These are phyloP conservation scores for Anthopleura sola DNA, from an alignment of 64 coral and sea anemone species.

Conservation along the genomic window DNA sequence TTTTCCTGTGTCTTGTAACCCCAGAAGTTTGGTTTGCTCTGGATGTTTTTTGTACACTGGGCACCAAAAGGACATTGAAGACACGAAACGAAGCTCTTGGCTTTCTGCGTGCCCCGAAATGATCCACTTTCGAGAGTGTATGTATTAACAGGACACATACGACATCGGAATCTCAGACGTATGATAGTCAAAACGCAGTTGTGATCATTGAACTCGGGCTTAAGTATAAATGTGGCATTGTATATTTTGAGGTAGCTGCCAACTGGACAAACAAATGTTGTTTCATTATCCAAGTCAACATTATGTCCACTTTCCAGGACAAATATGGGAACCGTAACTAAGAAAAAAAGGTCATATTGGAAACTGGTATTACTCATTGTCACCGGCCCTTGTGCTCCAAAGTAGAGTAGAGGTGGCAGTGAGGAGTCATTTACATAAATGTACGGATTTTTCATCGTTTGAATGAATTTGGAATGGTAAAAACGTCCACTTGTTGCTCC, in stretches of 20 bases:
- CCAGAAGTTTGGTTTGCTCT: slow-evolving; percentile 56
- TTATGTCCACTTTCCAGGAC: neutral
- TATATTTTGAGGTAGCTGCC: slow-evolving; percentile 33
- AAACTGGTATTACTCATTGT: slow-evolving; percentile 39
- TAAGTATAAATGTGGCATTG: neutral
- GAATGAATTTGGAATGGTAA: slow-evolving; percentile 23
- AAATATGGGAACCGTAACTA: neutral
- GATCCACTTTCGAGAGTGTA: slow-evolving; percentile 62
- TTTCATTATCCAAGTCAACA: neutral
- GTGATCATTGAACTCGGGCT: neutral
- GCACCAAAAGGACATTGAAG: slow-evolving; percentile 65
- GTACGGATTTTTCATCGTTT: neutral
- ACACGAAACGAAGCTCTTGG: neutral
- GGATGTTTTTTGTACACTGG: slow-evolving; percentile 30
- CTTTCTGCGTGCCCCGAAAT: neutral
- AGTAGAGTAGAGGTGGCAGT: slow-evolving; percentile 24
- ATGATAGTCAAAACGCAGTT: slow-evolving; percentile 23
- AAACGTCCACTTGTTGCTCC: slow-evolving; percentile 35
- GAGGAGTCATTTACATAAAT: neutral
- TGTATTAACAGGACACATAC: slow-evolving; percentile 19
- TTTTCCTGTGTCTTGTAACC: slow-evolving; percentile 18
- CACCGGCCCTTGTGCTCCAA: slow-evolving; percentile 26
- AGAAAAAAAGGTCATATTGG: neutral
- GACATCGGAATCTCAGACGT: slow-evolving; percentile 17
- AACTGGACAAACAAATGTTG: slow-evolving; percentile 10